A percentile compares a stretch with the other conserved stretches of the same genome.
phyloP scores from a whole-genome alignment of 2,797 vertebrate genomes.

The Gymnoscopelus microlampas region DNA sequence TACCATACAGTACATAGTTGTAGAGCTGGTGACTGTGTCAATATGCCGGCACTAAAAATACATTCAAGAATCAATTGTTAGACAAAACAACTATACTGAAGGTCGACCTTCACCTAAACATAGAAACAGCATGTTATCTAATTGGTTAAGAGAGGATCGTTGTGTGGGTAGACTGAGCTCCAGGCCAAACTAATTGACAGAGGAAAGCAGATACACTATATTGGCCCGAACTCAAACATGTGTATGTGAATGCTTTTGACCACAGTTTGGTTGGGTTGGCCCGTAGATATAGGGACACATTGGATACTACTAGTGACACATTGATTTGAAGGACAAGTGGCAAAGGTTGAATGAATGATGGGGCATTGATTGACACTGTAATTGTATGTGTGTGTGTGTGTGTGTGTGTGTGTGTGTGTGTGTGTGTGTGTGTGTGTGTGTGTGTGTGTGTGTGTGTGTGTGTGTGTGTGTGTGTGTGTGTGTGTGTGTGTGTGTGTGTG shows the following conservation, averaged over 20 bases:
- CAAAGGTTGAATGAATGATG: slow-evolving; percentile 49
- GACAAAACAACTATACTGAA: neutral
- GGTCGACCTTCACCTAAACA: slow-evolving; percentile 11
- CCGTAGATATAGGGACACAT: too few species aligned
- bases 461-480: neutral
- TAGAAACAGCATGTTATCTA: neutral
- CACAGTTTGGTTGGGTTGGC: neutral
- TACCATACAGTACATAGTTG: too few species aligned
- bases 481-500: slow-evolving; percentile 10
- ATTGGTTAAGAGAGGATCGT: neutral
- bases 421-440: slow-evolving; percentile 19
- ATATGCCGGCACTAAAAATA: neutral
- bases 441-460: neutral
- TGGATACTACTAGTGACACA: neutral
- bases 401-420: slow-evolving; percentile 5
- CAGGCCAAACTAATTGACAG: too few species aligned
- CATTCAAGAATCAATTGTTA: neutral
- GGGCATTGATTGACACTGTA: slow-evolving; percentile 48
- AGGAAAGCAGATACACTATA: neutral
- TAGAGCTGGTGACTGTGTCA: neutral
- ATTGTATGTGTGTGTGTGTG: slow-evolving; percentile 8
- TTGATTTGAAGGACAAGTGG: slow-evolving; percentile 52
- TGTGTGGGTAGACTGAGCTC: too few species aligned
- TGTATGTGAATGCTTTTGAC: slow-evolving; percentile 2
- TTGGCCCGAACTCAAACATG: neutral